Evolutionary conservation across 2,888 invertebrate genomes (phyloP), one percentile per base, ranked within the genome.

Genomic region (Junonia oenone): DNA sequence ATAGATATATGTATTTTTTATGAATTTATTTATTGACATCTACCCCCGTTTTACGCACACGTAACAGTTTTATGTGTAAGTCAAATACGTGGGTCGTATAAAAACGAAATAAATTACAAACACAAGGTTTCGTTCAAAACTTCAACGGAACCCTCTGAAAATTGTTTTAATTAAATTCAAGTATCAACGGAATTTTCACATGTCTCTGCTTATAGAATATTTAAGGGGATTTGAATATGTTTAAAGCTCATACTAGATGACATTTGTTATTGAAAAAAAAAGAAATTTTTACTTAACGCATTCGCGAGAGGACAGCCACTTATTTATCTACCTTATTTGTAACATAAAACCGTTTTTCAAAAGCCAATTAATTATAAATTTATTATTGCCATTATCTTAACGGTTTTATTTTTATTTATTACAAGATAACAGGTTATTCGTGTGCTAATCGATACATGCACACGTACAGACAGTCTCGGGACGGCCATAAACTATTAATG

Each of bases 401-500:
- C 17, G 3, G 15, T 15, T 13, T 26, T 26, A 13, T 8, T 8
- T 43, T 43, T n/a, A n/a, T n/a, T n/a, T n/a, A n/a, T n/a, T n/a
- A n/a, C n/a, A 43, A 13, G 26, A 13, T 11, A 43, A 43, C 22
- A 26, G 2, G 9, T 6, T 2, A 26, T 31, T 29, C 29, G 13
- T 27, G 8, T 40, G 26, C 26, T 45, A 47, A 55, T 31, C 31
- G 38, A 48, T 14, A 33, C n/a, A 49, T 27, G 49, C 45, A 45
- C 45, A 55, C 33, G 46, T 51, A 52, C 55, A 49, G 40, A 56
- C 37, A 31, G 43, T 40, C 53, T 50, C 43, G 51, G 47, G 54
- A 54, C 48, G 48, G 51, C 67, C 61, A 65, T 66, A 66, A 66
- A 65, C 60, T 66, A 64, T 67, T 70, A 66, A 71, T 65, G 65